Conservation (phyloP, 2,797 vertebrate species). For the Peromyscus melanophrys region DNA sequence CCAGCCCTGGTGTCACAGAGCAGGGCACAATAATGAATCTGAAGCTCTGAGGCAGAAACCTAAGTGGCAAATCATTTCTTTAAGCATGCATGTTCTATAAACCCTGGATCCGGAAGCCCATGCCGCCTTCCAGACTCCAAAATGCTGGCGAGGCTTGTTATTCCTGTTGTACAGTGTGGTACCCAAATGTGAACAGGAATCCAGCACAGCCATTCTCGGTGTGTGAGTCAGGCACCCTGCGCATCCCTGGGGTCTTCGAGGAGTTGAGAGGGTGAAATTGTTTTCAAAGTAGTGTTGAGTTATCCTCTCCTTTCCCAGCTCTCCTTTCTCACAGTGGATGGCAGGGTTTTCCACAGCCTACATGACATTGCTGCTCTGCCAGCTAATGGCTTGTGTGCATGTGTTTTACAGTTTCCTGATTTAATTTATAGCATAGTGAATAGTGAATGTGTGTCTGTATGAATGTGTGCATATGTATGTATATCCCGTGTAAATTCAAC, state of each 20-base stretch:
- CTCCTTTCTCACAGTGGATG: not conserved
- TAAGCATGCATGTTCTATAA: not conserved
- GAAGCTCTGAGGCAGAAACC: not conserved
- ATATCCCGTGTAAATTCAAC: not conserved
- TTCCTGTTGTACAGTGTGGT: not conserved
- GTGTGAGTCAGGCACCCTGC: not conserved
- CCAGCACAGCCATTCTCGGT: not conserved
- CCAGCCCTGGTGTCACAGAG: not conserved
- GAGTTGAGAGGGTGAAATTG: not conserved
- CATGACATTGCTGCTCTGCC: not conserved
- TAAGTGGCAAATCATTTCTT: not conserved
- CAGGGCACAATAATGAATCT: not conserved
- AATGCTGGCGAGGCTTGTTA: too few relatives aligned
- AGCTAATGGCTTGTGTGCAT: not conserved
- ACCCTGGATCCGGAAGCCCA: not conserved
- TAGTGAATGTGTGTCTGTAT: not conserved
- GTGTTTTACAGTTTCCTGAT: slow-evolving; percentile 10
- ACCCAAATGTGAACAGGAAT: not conserved
- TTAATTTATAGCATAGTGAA: not conserved
- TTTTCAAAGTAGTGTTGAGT: not conserved
- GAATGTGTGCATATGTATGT: not conserved
- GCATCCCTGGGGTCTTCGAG: not conserved
- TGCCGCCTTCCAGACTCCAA: rapidly evolving
- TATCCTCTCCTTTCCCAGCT: not conserved
- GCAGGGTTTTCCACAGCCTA: not conserved